These are phyloP conservation scores for Thaleichthys pacificus DNA, from an alignment of 2,797 vertebrate species.

Conservation along the genomic window DNA sequence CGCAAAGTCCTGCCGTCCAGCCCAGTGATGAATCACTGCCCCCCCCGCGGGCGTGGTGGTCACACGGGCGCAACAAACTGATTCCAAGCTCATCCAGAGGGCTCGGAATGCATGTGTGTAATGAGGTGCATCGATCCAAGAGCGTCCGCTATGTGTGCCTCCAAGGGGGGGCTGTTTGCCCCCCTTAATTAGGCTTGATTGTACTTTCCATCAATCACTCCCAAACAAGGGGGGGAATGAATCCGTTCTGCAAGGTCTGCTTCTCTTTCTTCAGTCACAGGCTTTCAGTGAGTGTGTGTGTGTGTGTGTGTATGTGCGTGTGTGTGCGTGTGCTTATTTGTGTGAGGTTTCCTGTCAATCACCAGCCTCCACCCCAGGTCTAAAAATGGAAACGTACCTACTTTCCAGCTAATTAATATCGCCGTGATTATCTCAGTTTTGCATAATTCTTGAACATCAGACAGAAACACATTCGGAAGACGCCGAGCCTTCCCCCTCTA, in stretches of 20 bases:
- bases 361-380: constrained; percentile 28
- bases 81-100: constrained; percentile 50
- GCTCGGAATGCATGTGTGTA: constrained; percentile 38
- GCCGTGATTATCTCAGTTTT: constrained; percentile 39
- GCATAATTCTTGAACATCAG: constrained; percentile 33
- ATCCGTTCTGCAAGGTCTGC: constrained; percentile 18
- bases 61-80: constrained; percentile 37
- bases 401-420: constrained; percentile 40
- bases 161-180: background rate
- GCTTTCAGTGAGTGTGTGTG: constrained; percentile 3
- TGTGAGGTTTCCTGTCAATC: constrained; percentile 22
- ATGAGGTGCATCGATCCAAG: constrained; percentile 50
- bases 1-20: background rate
- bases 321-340: constrained; percentile 4
- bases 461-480: background rate
- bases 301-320: constrained; percentile 2
- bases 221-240: constrained; percentile 27
- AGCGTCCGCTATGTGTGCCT: constrained; percentile 25
- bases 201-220: constrained; percentile 54
- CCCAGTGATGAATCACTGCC: constrained; percentile 47
- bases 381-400: constrained; percentile 48
- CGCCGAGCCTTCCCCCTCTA: no score
- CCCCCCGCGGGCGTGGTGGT: constrained; percentile 20
- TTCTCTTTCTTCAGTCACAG: constrained; percentile 17
- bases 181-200: constrained; percentile 53